These are phyloP conservation scores for Ganaspis sp. DNA, from an alignment of 1,140 invertebrate species.

Conservation along the genomic window DNA sequence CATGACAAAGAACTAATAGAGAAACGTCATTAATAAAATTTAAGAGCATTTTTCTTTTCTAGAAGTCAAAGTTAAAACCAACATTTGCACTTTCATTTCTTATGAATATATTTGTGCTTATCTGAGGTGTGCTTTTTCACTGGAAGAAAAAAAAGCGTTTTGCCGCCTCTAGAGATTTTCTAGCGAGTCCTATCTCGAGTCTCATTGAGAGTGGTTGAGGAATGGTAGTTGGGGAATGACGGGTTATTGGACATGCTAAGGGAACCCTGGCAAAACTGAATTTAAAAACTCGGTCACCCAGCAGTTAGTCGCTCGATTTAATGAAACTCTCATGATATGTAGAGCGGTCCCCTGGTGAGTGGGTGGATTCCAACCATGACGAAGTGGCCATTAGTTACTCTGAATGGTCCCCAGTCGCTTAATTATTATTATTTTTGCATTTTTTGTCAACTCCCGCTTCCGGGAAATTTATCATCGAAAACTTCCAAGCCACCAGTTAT, in stretches of 20 bases:
- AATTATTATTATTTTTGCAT: constrained; percentile 51
- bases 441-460: neutral
- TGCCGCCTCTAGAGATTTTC: neutral
- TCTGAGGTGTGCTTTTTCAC: too few relatives aligned
- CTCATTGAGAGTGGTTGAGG: neutral
- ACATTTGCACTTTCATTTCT: too few relatives aligned
- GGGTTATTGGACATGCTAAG: neutral
- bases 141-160: neutral
- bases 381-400: constrained; percentile 61
- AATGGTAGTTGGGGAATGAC: neutral
- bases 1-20: too few relatives aligned
- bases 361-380: constrained; percentile 49
- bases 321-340: constrained; percentile 59
- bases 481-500: neutral
- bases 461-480: neutral
- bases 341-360: constrained; percentile 42
- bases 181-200: neutral
- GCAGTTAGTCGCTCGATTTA: constrained; percentile 62
- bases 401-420: constrained; percentile 49
- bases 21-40: too few relatives aligned
- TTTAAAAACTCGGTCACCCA: constrained; percentile 58
- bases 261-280: constrained; percentile 36
- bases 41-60: too few relatives aligned
- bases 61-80: too few relatives aligned
- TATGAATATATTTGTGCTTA: too few relatives aligned